Evolutionary conservation across 2,113 vertebrate species (phyloP).

Genomic region (Anas platyrhynchos): DNA sequence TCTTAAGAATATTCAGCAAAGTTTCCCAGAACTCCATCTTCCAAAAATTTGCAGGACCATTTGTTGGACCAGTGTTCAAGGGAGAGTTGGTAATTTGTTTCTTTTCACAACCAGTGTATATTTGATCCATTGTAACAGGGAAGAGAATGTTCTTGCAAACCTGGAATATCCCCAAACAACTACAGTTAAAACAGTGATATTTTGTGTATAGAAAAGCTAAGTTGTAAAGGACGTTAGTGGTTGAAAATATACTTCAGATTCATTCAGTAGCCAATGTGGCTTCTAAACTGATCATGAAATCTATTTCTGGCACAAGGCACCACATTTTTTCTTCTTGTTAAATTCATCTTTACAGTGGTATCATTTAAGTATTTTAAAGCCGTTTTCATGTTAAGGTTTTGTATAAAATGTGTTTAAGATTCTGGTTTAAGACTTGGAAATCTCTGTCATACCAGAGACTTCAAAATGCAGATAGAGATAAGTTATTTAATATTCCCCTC

Average conservation of each 20-base stretch:
- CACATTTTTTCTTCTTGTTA: not conserved
- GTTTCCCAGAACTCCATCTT: not conserved
- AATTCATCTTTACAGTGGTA: not conserved
- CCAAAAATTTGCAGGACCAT: not conserved
- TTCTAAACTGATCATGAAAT: not conserved
- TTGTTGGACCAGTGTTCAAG: not conserved
- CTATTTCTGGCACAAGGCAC: not conserved
- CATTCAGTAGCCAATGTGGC: not conserved
- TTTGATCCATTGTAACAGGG: not conserved
- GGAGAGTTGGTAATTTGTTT: not conserved
- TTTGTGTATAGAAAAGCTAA: constrained; percentile 19
- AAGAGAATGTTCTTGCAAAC: not conserved
- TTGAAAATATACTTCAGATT: not conserved
- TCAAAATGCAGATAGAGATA: not conserved
- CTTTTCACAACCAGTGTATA: not conserved
- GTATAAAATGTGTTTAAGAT: not conserved
- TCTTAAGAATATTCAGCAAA: not conserved
- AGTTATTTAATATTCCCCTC: not conserved
- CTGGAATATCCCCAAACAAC: not conserved
- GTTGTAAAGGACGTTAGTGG: not conserved
- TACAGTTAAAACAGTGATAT: not conserved
- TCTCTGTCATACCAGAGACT: not conserved
- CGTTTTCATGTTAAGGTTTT: not conserved
- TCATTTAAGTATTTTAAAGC: constrained; percentile 23
- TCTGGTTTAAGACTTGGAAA: not conserved